Percentiles rank a stretch among this genome's conserved stretches.
phyloP scores from a whole-genome alignment of 2,888 invertebrate genomes.

The Priocnemis perturbator region DNA sequence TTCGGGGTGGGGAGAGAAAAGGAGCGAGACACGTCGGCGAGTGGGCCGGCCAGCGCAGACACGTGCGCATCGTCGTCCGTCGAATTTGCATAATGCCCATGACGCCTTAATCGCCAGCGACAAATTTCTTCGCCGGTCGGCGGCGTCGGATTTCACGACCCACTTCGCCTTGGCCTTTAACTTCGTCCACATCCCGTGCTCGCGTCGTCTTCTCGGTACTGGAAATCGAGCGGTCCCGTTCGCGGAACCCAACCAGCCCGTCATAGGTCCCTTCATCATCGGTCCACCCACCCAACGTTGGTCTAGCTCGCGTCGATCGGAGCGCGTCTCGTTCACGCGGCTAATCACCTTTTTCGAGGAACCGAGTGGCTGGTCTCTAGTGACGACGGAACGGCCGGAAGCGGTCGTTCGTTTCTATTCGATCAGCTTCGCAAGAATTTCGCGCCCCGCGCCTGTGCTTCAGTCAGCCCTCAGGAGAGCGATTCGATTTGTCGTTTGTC shows the following conservation, averaged over 20 bases:
- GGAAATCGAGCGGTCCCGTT: conserved; percentile 1
- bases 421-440: no score
- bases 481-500: no score
- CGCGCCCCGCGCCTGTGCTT: no score
- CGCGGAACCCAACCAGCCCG: background rate
- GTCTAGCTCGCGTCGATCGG: no score
- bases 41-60: background rate
- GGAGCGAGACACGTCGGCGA: background rate
- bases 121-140: conserved; percentile 34
- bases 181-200: conserved; percentile 19
- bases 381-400: no score
- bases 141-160: conserved; percentile 52
- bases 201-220: background rate
- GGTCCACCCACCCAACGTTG: no score
- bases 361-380: no score
- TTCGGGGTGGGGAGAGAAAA: background rate
- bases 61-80: background rate
- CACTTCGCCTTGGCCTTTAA: conserved; percentile 64
- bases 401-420: no score
- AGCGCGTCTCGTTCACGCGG: no score
- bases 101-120: conserved; percentile 27
- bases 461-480: no score
- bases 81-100: conserved; percentile 44
- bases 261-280: no score
- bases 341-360: no score